Conservation (phyloP, 1,140 invertebrate genomes). For the Sesamia nonagrioides region DNA sequence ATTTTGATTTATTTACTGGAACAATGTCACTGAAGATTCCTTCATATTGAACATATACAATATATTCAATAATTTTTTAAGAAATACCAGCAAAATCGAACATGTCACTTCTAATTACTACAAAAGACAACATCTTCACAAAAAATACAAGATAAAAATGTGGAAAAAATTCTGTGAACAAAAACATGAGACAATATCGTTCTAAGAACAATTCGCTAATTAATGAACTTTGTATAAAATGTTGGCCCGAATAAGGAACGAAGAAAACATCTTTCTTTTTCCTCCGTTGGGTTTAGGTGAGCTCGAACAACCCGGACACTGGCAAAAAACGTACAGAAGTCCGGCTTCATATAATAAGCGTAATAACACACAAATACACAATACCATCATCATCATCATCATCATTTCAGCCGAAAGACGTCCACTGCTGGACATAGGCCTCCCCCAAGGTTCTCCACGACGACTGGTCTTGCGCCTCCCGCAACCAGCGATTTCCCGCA, state of each 20-base stretch:
- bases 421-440: too few relatives aligned
- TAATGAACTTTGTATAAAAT: conserved; percentile 46
- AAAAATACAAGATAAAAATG: background rate
- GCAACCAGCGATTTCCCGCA: too few relatives aligned
- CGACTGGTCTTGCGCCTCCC: too few relatives aligned
- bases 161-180: conserved; percentile 9
- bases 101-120: background rate
- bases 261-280: conserved; percentile 17
- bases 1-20: too few relatives aligned
- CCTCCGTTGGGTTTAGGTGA: background rate
- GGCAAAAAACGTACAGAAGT: background rate
- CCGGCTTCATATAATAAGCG: too few relatives aligned
- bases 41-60: too few relatives aligned
- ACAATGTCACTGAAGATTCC: too few relatives aligned
- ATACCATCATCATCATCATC: too few relatives aligned
- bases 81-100: background rate
- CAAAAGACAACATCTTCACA: background rate
- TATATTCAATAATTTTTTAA: too few relatives aligned
- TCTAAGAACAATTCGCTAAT: conserved; percentile 25
- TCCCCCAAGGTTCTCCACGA: too few relatives aligned
- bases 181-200: conserved; percentile 36
- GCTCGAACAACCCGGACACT: background rate
- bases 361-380: background rate
- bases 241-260: conserved; percentile 19
- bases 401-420: too few relatives aligned